Conservation (phyloP, 2,888 invertebrate species). For the Itoplectis maculator region DNA sequence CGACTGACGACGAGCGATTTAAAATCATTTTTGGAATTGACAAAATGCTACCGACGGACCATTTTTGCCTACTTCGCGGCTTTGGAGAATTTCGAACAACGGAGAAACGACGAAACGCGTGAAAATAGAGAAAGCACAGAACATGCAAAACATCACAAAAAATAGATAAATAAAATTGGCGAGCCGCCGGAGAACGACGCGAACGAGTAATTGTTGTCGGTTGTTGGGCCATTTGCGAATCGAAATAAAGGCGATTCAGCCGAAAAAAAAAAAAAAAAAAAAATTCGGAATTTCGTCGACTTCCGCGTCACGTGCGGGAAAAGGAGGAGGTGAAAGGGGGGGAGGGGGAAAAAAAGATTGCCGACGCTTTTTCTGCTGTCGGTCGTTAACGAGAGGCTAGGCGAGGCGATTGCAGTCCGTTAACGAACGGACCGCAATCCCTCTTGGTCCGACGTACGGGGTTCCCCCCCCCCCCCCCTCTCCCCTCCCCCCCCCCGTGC, state of each 20-base stretch:
- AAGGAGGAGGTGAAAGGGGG: no score
- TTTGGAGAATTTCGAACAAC: no score
- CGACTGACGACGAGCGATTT: no score
- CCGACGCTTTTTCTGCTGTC: constrained; percentile 38
- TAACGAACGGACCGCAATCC: constrained; percentile 64
- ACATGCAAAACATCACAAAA: no score
- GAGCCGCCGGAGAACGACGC: neutral
- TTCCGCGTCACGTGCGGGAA: constrained; percentile 33
- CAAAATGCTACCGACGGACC: no score
- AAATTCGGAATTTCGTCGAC: constrained; percentile 42
- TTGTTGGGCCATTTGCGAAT: constrained; percentile 39
- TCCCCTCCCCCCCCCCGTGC: no score
- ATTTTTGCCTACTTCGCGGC: no score
- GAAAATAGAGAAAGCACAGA: no score
- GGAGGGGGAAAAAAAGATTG: constrained; percentile 31
- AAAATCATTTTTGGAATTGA: no score
- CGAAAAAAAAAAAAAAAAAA: neutral
- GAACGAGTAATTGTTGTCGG: constrained; percentile 32
- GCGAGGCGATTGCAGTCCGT: constrained; percentile 59
- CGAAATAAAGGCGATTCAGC: constrained; percentile 24
- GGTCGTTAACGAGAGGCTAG: constrained; percentile 59
- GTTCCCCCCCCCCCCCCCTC: no score
- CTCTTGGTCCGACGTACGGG: constrained; percentile 32
- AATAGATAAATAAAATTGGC: neutral
- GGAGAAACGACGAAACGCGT: no score